Conservation (phyloP, 2,797 vertebrate species). For the Hapalemur alaotrensis region DNA sequence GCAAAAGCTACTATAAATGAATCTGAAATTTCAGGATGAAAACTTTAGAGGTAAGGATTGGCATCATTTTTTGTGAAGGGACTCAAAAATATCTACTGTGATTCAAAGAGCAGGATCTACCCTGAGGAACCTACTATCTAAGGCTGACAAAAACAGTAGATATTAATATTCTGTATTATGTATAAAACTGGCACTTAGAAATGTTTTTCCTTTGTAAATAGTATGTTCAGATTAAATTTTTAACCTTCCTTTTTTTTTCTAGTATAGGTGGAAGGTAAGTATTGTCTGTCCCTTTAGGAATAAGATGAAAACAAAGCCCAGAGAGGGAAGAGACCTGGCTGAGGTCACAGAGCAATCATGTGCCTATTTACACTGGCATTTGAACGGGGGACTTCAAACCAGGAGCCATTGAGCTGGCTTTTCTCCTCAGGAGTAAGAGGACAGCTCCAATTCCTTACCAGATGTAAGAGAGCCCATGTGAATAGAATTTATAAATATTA, state of each 20-base stretch:
- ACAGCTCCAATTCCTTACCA: not conserved
- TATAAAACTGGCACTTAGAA: constrained; percentile 39
- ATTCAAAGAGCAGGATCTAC: constrained; percentile 31
- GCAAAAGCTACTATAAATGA: not conserved
- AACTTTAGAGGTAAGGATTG: not conserved
- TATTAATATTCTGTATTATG: constrained; percentile 36
- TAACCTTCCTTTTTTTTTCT: constrained; percentile 26
- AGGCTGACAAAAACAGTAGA: constrained; percentile 23
- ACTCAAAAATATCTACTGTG: not conserved
- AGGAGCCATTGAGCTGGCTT: not conserved
- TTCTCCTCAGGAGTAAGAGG: not conserved
- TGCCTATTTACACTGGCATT: not conserved
- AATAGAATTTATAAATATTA: not conserved
- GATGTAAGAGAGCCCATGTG: not conserved
- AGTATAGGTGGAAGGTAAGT: not conserved
- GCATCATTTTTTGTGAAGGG: constrained; percentile 24
- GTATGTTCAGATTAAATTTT: constrained; percentile 26
- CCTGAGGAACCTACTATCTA: not conserved
- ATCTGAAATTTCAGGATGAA: constrained; percentile 40
- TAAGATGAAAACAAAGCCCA: constrained; percentile 1
- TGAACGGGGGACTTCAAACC: not conserved
- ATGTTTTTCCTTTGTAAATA: constrained; percentile 3
- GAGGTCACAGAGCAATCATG: constrained; percentile 7
- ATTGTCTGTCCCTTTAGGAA: not conserved
- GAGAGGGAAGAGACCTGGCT: constrained; percentile 9